phyloP scores from a whole-genome alignment of 1,140 invertebrate species.

The Charaxes varanes region DNA sequence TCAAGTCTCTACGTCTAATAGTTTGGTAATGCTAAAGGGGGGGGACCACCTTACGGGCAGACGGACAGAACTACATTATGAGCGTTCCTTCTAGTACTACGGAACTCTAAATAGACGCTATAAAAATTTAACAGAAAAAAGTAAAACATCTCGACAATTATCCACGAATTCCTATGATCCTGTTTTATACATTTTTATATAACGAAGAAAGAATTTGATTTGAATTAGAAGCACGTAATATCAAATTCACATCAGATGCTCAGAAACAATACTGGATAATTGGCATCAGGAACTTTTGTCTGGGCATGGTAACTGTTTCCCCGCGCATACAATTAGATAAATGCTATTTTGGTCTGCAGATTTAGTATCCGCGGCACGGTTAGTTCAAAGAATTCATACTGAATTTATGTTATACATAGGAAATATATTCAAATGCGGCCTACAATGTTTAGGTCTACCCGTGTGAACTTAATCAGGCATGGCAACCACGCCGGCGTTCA shows the following conservation, averaged over 20 bases:
- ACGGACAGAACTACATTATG: no score
- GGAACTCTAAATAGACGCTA: no score
- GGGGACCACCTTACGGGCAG: no score
- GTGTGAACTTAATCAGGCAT: constrained; percentile 71
- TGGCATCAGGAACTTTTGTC: constrained; percentile 9
- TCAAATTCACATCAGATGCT: constrained; percentile 2
- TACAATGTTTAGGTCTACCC: constrained; percentile 66
- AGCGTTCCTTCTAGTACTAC: no score
- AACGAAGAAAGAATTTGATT: no score
- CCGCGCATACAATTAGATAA: constrained; percentile 52
- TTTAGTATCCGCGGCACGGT: constrained; percentile 60
- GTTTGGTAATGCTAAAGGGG: no score
- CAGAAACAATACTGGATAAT: constrained; percentile 17
- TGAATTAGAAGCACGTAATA: background rate
- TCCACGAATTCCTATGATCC: no score
- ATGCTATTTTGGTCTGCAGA: constrained; percentile 55
- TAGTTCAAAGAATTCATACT: constrained; percentile 63
- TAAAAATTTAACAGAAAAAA: no score
- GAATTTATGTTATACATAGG: constrained; percentile 70
- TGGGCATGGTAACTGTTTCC: constrained; percentile 20
- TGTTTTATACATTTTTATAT: no score
- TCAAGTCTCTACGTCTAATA: no score
- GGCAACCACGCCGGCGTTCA: constrained; percentile 64
- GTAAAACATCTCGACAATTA: no score
- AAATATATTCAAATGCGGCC: constrained; percentile 71